A percentile compares a stretch with the other conserved stretches of the same genome.
These are phyloP conservation scores for Gasteruption jaculator DNA, from an alignment of 2,888 invertebrate species.

Conservation along the genomic window DNA sequence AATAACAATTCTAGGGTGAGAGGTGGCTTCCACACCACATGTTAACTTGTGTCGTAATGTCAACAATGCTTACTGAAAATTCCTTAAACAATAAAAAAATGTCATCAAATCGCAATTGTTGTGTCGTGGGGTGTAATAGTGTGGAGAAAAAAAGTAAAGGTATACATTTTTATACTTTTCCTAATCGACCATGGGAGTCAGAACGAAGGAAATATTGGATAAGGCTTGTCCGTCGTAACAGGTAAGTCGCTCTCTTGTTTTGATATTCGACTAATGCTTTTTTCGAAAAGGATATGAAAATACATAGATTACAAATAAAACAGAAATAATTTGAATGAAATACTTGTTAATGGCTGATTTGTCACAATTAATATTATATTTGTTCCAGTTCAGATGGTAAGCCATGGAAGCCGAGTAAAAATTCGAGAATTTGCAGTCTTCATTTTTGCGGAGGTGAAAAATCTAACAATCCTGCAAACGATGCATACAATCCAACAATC, in stretches of 20 bases:
- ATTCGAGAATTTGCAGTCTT: slow-evolving; percentile 16
- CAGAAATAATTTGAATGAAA: neutral
- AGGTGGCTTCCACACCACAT: too few species aligned
- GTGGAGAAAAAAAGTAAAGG: slow-evolving; percentile 9
- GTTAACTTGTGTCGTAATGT: too few species aligned
- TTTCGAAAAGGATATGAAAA: too few species aligned
- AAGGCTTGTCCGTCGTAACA: slow-evolving; percentile 2
- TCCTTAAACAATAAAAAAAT: too few species aligned
- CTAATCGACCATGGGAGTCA: slow-evolving; percentile 5
- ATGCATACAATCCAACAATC: slow-evolving; percentile 19
- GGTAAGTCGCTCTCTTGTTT: too few species aligned
- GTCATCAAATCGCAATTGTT: slow-evolving; percentile 9
- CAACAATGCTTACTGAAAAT: too few species aligned
- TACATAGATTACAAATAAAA: too few species aligned
- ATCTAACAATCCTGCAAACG: slow-evolving; percentile 13
- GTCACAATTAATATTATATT: slow-evolving; percentile 1
- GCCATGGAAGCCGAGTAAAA: slow-evolving; percentile 23
- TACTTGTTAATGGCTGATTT: neutral
- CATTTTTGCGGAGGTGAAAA: slow-evolving; percentile 22
- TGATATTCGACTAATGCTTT: too few species aligned
- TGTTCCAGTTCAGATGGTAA: slow-evolving; percentile 24
- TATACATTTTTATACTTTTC: slow-evolving; percentile 14
- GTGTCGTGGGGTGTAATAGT: slow-evolving; percentile 10
- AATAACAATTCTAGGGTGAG: too few species aligned
- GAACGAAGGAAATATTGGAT: slow-evolving; percentile 13